Evolutionary conservation across 2,113 vertebrate species (phyloP).

Genomic region (Rhabdornis inornatus): DNA sequence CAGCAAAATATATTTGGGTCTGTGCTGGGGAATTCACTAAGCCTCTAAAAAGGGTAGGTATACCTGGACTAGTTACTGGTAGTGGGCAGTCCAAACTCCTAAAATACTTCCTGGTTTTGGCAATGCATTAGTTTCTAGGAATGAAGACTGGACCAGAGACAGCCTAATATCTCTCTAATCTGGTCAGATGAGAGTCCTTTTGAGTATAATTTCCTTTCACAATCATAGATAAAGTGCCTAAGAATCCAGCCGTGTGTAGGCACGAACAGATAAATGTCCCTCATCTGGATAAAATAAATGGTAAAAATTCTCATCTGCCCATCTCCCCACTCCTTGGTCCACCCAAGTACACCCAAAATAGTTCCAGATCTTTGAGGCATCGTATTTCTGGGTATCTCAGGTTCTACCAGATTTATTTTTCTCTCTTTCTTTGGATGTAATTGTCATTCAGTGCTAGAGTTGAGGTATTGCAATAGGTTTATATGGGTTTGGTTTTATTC

Average conservation of each 20-base stretch:
- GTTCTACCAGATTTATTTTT: not conserved
- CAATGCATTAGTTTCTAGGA: not conserved
- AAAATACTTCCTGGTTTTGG: not conserved
- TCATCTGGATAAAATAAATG: not conserved
- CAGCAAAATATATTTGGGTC: not conserved
- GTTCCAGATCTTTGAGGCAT: not conserved
- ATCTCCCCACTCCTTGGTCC: not conserved
- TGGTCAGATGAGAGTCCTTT: not conserved
- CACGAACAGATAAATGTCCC: not conserved
- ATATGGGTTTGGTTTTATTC: conserved; percentile 39
- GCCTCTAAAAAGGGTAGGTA: not conserved
- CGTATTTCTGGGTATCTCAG: not conserved
- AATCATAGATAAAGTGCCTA: not conserved
- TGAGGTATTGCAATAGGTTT: not conserved
- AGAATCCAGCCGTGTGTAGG: not conserved
- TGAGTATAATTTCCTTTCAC: not conserved
- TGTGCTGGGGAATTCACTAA: not conserved
- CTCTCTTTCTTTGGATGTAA: not conserved
- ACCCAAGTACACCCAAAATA: conserved; percentile 1
- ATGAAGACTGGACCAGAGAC: not conserved
- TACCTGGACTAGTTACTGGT: not conserved
- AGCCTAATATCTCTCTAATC: not conserved
- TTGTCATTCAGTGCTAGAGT: not conserved
- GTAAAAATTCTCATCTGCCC: conserved; percentile 16
- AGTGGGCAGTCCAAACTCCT: not conserved